Conservation (phyloP, 2,113 vertebrate species). For the Manacus vitellinus region DNA sequence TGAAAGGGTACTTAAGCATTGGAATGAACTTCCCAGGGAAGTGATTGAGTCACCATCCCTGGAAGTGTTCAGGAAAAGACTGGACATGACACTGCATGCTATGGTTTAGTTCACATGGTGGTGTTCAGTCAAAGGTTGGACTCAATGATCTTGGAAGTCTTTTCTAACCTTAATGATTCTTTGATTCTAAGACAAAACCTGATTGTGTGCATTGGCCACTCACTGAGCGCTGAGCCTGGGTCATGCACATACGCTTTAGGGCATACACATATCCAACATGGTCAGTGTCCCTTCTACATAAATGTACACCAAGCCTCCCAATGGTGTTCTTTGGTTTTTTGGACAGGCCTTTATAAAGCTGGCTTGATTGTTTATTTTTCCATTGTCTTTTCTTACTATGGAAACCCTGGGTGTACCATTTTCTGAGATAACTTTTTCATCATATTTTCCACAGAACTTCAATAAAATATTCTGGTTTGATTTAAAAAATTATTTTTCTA, state of each 20-base stretch:
- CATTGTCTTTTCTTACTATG: background rate
- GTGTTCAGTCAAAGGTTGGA: background rate
- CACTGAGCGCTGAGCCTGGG: background rate
- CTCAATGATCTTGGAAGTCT: background rate
- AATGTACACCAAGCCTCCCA: background rate
- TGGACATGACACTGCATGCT: background rate
- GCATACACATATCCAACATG: accelerated
- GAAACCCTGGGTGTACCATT: background rate
- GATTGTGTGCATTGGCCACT: background rate
- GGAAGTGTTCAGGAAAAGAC: background rate
- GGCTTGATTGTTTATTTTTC: background rate
- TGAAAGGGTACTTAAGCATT: background rate
- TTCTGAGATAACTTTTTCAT: background rate
- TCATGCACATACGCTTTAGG: background rate
- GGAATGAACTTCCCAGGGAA: background rate
- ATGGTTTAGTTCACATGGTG: background rate
- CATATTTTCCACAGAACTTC: background rate
- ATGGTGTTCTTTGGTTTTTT: background rate
- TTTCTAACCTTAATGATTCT: background rate
- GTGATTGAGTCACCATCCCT: background rate
- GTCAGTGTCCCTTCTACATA: background rate
- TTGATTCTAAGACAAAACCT: background rate
- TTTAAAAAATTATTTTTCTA: background rate
- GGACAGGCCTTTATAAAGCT: background rate
- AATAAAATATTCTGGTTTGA: background rate